These are phyloP conservation scores for Drosophila colorata DNA, from an alignment of 2,888 invertebrate genomes.

Conservation along the genomic window DNA sequence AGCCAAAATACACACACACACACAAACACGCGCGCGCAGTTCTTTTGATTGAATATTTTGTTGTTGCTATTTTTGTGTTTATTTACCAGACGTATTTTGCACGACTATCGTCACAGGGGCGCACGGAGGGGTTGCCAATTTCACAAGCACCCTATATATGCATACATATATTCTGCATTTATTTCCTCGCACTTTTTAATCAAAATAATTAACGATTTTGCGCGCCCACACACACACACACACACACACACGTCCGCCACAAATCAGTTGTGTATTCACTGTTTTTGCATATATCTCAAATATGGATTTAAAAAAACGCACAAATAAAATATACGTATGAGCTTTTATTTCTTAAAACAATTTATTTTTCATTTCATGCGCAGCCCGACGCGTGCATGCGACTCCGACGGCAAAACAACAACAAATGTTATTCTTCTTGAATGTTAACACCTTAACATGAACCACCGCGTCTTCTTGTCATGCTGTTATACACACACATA, in stretches of 20 bases:
- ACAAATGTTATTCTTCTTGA: conserved; percentile 56
- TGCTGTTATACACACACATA: conserved; percentile 32
- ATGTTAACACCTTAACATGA: conserved; percentile 19
- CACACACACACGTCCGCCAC: conserved; percentile 20
- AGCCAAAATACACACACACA: conserved; percentile 44
- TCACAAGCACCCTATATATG: conserved; percentile 31
- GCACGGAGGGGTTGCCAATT: conserved; percentile 31
- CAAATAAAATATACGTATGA: conserved; percentile 8
- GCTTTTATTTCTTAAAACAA: conserved; percentile 35
- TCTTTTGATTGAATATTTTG: conserved; percentile 61
- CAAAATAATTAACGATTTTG: conserved; percentile 42
- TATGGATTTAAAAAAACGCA: conserved; percentile 11
- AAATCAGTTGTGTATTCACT: conserved; percentile 27
- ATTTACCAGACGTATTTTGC: conserved; percentile 24
- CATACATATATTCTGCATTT: conserved; percentile 37
- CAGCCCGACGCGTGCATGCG: conserved; percentile 28
- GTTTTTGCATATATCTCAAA: conserved; percentile 7
- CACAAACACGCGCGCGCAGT: conserved; percentile 41
- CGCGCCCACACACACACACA: conserved; percentile 32
- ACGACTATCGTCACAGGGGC: conserved; percentile 6
- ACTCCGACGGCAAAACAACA: conserved; percentile 52
- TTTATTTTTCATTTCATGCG: conserved; percentile 40
- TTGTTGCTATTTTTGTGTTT: conserved; percentile 67
- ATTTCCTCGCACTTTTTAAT: conserved; percentile 48
- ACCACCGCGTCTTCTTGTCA: conserved; percentile 35